Evolutionary conservation across 2,797 vertebrate genomes (phyloP).

Genomic region (Buceros bicornis): DNA sequence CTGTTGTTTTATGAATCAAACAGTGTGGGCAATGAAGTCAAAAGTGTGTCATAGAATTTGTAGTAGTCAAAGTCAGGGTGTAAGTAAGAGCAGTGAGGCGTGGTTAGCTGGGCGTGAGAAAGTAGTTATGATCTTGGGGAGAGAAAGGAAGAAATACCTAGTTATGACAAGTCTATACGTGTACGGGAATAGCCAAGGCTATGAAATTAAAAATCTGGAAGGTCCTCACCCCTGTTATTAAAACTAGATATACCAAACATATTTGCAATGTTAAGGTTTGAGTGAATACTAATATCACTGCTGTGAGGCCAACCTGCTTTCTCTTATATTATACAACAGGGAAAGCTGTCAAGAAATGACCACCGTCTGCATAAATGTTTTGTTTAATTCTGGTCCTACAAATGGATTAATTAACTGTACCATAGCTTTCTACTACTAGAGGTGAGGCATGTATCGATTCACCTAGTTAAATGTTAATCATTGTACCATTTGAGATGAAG

Average conservation of each 20-base stretch:
- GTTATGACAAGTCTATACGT: neutral
- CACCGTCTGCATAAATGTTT: neutral
- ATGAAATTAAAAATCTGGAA: neutral
- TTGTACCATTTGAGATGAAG: neutral
- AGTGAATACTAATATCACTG: neutral
- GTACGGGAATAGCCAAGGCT: neutral
- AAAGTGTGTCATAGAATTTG: neutral
- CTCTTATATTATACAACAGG: neutral
- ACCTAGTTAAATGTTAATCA: neutral
- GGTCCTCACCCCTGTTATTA: neutral
- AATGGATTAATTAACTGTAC: slow-evolving; percentile 23
- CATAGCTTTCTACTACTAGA: neutral
- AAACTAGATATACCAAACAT: neutral
- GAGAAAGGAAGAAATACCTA: neutral
- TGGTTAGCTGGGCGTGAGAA: neutral
- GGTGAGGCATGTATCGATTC: neutral
- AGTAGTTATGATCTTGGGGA: neutral
- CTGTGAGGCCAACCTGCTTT: neutral
- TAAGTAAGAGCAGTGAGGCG: neutral
- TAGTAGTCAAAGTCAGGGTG: neutral
- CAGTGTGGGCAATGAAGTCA: neutral
- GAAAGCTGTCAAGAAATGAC: neutral
- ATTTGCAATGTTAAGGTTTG: neutral
- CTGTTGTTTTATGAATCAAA: neutral
- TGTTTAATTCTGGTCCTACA: neutral